phyloP scores from a whole-genome alignment of 1,140 invertebrate species.

The Pogonomyrmex californicus region DNA sequence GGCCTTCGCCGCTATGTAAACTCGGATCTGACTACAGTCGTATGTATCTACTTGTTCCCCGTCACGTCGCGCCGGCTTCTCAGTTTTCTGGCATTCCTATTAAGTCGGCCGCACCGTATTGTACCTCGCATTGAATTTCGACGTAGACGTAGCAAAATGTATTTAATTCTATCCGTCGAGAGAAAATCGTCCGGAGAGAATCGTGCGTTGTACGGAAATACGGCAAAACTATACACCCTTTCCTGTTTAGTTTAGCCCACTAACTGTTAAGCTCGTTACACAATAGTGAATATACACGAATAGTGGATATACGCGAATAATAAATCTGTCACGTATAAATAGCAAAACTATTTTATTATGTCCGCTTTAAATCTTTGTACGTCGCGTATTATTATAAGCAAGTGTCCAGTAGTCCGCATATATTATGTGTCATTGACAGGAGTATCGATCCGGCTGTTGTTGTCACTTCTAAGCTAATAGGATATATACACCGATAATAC shows the following conservation, averaged over 20 bases:
- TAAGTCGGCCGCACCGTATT: conserved; percentile 7
- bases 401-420: conserved; percentile 44
- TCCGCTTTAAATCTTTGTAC: conserved; percentile 55
- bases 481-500: conserved; percentile 27
- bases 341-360: conserved; percentile 45
- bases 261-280: conserved; percentile 33
- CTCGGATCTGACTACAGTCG: conserved; percentile 35
- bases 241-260: not conserved
- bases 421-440: conserved; percentile 58
- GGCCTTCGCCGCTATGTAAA: conserved; percentile 51
- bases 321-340: conserved; percentile 52
- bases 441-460: conserved; percentile 54
- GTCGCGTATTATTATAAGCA: conserved; percentile 21
- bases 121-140: conserved; percentile 15
- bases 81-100: conserved; percentile 37
- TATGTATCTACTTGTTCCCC: not conserved
- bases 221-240: not conserved
- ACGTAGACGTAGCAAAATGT: not conserved
- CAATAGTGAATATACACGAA: not conserved
- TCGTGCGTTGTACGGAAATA: not conserved
- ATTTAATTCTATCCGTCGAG: conserved; percentile 19
- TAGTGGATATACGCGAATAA: conserved; percentile 17
- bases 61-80: conserved; percentile 29
- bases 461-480: conserved; percentile 60
- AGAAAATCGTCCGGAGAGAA: conserved; percentile 22